Conservation (phyloP, 2,888 invertebrate genomes). For the Drosophila atripex region DNA sequence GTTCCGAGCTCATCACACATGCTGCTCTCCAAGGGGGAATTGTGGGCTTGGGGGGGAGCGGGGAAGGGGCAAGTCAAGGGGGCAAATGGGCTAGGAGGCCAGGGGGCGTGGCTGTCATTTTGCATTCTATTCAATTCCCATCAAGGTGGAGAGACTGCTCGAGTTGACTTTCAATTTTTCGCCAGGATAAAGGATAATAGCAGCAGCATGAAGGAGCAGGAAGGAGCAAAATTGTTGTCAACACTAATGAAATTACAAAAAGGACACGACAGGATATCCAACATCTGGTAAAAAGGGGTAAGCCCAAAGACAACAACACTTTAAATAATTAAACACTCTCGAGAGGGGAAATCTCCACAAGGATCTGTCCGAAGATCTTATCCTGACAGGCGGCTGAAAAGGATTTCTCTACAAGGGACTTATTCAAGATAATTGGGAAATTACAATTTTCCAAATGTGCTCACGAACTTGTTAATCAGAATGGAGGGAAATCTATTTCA, state of each 20-base stretch:
- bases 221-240: constrained; percentile 47
- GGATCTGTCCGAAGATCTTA: constrained; percentile 8
- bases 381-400: not conserved
- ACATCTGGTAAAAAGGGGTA: not conserved
- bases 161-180: constrained; percentile 38
- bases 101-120: constrained; percentile 47
- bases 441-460: not conserved
- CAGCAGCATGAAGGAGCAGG: constrained; percentile 15
- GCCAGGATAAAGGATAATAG: constrained; percentile 36
- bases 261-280: constrained; percentile 38
- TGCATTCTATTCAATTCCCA: constrained; percentile 67
- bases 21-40: constrained; percentile 6
- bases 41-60: not conserved
- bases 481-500: not conserved
- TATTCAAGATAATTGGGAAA: not conserved
- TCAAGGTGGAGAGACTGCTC: constrained; percentile 35
- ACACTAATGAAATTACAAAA: constrained; percentile 71
- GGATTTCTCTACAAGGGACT: constrained; percentile 1
- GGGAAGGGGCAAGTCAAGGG: not conserved
- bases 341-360: constrained; percentile 16
- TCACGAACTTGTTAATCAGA: not conserved
- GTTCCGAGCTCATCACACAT: constrained; percentile 30
- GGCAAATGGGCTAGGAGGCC: not conserved
- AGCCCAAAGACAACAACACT: constrained; percentile 54
- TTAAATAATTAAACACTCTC: constrained; percentile 65